Evolutionary conservation across 30 jellyfish, hydroid and myxozoan species (phyloP).

Genomic region (Aurelia aurita): DNA sequence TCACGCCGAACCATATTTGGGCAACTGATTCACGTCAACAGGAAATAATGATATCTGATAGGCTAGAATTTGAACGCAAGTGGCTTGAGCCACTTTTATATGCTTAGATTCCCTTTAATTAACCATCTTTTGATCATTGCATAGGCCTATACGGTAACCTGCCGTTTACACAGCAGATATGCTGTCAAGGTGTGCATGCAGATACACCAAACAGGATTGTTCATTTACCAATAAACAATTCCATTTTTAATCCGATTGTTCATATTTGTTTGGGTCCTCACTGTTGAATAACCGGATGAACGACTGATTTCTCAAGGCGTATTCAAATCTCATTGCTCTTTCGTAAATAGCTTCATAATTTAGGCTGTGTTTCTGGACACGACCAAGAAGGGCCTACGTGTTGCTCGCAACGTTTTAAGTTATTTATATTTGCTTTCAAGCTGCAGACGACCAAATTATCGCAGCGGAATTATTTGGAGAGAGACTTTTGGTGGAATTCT

Average conservation of each 20-base stretch:
- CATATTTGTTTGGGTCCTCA: not conserved
- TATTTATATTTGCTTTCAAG: too few species aligned
- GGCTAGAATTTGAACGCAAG: too few species aligned
- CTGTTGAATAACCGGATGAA: slow-evolving; percentile 34
- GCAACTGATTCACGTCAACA: too few species aligned
- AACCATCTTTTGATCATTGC: too few species aligned
- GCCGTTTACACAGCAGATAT: not conserved
- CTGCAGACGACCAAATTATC: too few species aligned
- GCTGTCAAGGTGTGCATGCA: too few species aligned
- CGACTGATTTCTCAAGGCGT: not conserved
- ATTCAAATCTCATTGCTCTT: slow-evolving; percentile 1
- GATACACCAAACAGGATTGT: not conserved
- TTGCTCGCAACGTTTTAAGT: not conserved
- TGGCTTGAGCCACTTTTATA: too few species aligned
- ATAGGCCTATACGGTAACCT: not conserved
- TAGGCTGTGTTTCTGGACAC: not conserved
- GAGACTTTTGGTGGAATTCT: too few species aligned
- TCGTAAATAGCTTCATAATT: slow-evolving; percentile 16
- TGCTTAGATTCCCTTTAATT: too few species aligned
- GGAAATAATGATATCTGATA: too few species aligned
- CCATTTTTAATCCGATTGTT: slow-evolving; percentile 17
- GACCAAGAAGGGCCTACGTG: not conserved
- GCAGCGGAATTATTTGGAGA: too few species aligned
- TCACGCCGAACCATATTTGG: too few species aligned
- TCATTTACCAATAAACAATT: slow-evolving; percentile 6